These are phyloP conservation scores for Drosophila tripunctata DNA, from an alignment of 2,888 invertebrate genomes.

Conservation along the genomic window DNA sequence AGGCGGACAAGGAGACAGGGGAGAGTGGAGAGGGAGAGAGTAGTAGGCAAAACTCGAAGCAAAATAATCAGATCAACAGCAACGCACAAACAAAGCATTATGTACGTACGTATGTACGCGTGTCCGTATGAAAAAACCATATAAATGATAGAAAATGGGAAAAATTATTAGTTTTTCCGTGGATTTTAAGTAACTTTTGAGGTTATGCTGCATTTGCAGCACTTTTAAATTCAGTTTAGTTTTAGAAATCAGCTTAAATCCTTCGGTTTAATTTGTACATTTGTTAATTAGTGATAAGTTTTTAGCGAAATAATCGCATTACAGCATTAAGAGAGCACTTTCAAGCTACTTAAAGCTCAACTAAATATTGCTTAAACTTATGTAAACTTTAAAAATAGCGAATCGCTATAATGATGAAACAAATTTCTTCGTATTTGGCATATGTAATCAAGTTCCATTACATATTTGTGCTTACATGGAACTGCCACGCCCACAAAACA, in stretches of 20 bases:
- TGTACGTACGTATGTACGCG: background rate
- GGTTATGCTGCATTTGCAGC: too few relatives aligned
- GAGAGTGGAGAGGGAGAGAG: background rate
- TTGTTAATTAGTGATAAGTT: too few relatives aligned
- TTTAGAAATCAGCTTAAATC: too few relatives aligned
- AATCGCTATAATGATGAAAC: constrained; percentile 18
- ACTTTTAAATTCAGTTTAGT: too few relatives aligned
- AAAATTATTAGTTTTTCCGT: too few relatives aligned
- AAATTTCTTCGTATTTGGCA: constrained; percentile 22
- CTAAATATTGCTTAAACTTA: too few relatives aligned
- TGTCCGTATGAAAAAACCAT: constrained; percentile 3
- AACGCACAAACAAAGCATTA: constrained; percentile 9
- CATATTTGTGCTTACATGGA: constrained; percentile 37
- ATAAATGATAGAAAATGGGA: too few relatives aligned
- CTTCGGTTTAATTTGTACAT: too few relatives aligned
- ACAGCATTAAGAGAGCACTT: background rate
- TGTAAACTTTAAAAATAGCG: background rate
- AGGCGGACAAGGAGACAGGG: background rate
- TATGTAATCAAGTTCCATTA: constrained; percentile 45
- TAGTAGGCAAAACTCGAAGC: too few relatives aligned
- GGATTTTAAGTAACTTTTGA: too few relatives aligned
- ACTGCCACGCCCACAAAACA: constrained; percentile 41
- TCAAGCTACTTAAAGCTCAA: background rate
- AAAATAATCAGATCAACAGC: constrained; percentile 32
- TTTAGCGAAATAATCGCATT: too few relatives aligned